Conservation (phyloP, 2,797 vertebrate species). For the Todus mexicanus region DNA sequence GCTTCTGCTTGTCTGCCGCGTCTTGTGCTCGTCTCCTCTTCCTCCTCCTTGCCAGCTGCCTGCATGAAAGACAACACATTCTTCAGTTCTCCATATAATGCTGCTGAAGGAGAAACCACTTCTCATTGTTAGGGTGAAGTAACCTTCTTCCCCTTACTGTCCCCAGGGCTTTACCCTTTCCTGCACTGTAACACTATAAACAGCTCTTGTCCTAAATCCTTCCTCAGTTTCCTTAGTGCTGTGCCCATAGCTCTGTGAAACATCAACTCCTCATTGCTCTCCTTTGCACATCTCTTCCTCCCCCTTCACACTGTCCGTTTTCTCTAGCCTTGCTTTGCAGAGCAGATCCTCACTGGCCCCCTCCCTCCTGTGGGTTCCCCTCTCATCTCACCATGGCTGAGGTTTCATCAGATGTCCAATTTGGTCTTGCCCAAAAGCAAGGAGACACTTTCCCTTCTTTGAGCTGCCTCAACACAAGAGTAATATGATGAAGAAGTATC, state of each 20-base stretch:
- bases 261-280: background rate
- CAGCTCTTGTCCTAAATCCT: background rate
- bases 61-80: background rate
- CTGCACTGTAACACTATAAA: background rate
- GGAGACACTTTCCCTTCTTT: background rate
- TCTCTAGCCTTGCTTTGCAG: background rate
- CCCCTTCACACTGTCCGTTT: background rate
- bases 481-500: background rate
- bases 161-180: background rate
- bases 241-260: background rate
- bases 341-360: background rate
- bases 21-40: background rate
- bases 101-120: background rate
- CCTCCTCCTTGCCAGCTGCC: background rate
- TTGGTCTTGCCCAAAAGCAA: background rate
- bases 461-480: background rate
- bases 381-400: background rate
- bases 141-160: background rate
- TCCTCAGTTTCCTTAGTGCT: background rate
- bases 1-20: background rate
- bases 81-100: background rate
- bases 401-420: background rate
- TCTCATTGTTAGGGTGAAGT: background rate
- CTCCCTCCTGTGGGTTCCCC: background rate
- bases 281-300: background rate